Conservation (phyloP, 2,113 vertebrate species). For the Clinocottus analis region DNA sequence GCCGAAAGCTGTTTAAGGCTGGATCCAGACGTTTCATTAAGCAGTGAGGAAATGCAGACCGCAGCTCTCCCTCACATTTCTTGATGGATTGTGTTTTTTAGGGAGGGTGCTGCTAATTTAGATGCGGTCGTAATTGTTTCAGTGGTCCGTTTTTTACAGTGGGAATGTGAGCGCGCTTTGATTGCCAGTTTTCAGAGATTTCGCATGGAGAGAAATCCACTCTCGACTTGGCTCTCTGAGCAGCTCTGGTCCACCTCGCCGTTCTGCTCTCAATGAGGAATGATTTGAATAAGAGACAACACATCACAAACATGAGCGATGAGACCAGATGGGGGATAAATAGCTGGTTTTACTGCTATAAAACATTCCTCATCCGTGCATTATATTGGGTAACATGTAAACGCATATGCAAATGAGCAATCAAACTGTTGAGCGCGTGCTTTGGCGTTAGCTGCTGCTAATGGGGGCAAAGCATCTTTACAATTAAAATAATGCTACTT, state of each 20-base stretch:
- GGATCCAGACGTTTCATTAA: slow-evolving; percentile 61
- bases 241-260: slow-evolving; percentile 24
- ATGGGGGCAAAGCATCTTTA: neutral
- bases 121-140: slow-evolving; percentile 60
- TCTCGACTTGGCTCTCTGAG: slow-evolving; percentile 37
- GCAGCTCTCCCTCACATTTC: slow-evolving; percentile 49
- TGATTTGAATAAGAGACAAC: slow-evolving; percentile 27
- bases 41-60: slow-evolving; percentile 59
- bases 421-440: slow-evolving; percentile 3
- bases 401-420: slow-evolving; percentile 33
- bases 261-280: slow-evolving; percentile 12
- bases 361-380: slow-evolving; percentile 15
- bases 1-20: slow-evolving; percentile 35
- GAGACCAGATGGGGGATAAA: slow-evolving; percentile 31
- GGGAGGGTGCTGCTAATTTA: slow-evolving; percentile 56
- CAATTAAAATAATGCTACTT: neutral
- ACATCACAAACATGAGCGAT: slow-evolving; percentile 22
- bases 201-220: slow-evolving; percentile 47
- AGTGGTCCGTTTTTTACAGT: slow-evolving; percentile 64
- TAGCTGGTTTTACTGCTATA: slow-evolving; percentile 7
- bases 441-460: neutral
- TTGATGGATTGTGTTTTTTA: slow-evolving; percentile 58
- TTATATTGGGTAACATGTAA: slow-evolving; percentile 9
- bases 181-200: slow-evolving; percentile 52
- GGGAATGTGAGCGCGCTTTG: slow-evolving; percentile 48